phyloP scores from a whole-genome alignment of 1,140 invertebrate species.

The Drosophila takahashii region DNA sequence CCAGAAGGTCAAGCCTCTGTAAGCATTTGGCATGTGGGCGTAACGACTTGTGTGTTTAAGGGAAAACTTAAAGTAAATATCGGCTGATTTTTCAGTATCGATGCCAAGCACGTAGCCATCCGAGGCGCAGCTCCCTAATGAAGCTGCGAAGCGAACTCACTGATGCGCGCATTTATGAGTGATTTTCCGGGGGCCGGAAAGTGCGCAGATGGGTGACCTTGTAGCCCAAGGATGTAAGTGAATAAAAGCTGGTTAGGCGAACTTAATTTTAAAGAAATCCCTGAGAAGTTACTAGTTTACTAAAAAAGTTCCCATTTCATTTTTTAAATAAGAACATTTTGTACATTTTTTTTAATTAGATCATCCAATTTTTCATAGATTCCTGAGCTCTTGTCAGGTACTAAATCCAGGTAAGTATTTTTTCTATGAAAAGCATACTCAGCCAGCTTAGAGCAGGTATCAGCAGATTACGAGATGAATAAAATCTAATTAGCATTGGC shows the following conservation, averaged over 20 bases:
- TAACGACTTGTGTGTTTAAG: slow-evolving; percentile 9
- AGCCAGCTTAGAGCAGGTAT: not conserved
- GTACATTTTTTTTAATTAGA: too few species aligned
- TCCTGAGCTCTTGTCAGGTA: not conserved
- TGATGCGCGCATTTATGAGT: slow-evolving; percentile 43
- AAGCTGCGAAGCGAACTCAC: slow-evolving; percentile 41
- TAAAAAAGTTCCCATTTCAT: too few species aligned
- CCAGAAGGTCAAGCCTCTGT: slow-evolving; percentile 51
- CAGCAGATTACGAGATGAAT: not conserved
- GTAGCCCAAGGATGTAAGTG: slow-evolving; percentile 1
- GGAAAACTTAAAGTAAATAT: slow-evolving; percentile 73
- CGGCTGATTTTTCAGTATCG: slow-evolving; percentile 53
- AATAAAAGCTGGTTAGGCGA: not conserved
- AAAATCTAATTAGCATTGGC: not conserved
- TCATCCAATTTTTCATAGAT: too few species aligned
- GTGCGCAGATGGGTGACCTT: slow-evolving; percentile 20
- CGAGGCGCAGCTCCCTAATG: slow-evolving; percentile 51
- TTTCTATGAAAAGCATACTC: not conserved
- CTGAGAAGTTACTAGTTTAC: too few species aligned
- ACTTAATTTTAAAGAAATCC: not conserved
- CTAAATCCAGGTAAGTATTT: not conserved
- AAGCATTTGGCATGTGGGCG: slow-evolving; percentile 29
- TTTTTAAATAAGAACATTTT: too few species aligned
- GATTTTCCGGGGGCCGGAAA: not conserved
- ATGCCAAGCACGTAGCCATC: slow-evolving; percentile 65